Evolutionary conservation across 2,113 vertebrate species (phyloP), one percentile per base, ranked within the genome.

Genomic region (Semicossyphus pulcher): DNA sequence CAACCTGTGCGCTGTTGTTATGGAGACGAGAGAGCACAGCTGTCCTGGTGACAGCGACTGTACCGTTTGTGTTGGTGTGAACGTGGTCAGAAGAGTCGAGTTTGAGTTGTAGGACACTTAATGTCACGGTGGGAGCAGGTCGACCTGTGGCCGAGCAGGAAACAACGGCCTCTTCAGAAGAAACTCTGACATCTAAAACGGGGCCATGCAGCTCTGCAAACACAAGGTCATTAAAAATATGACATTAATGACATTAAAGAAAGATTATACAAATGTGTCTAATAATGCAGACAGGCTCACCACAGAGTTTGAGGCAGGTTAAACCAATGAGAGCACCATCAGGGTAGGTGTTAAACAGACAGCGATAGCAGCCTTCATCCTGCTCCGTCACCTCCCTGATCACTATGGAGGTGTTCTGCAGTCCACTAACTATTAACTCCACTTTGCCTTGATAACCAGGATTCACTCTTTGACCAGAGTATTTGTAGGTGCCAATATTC

Each of bases 61-160:
- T 80, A 2, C 63, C 51, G 68, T 88, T 59, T 26, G 16, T 5
- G 69, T 80, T 58, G 62, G 3, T 7, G 10, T 37, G 36, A 85
- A 49, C 0, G 67, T 83, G 1, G 29, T 69, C 7, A 5, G 68
- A 65, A n/a, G 31, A 9, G 47, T 18, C 1, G 32, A 56, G 21
- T 53, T 31, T 8, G 25, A 5, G 23, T 4, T 14, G 41, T 20
- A 37, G 7, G 25, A 65, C 44, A 7, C 5, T 34, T 47, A 84
- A 51, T 0, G 68, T 82, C 1, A 85, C 57, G 1, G 42, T 68
- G 39, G 84, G 86, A 71, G 73, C 73, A 48, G 88, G 86, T 21
- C 58, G 70, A 41, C 73, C 81, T 21, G 72, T 86, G 59, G 63
- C 86, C 23, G 81, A 88, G 76, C 88, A 86, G 63, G 79, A 76